Evolutionary conservation across 2,113 vertebrate species (phyloP).

Genomic region (Cinclus cinclus): DNA sequence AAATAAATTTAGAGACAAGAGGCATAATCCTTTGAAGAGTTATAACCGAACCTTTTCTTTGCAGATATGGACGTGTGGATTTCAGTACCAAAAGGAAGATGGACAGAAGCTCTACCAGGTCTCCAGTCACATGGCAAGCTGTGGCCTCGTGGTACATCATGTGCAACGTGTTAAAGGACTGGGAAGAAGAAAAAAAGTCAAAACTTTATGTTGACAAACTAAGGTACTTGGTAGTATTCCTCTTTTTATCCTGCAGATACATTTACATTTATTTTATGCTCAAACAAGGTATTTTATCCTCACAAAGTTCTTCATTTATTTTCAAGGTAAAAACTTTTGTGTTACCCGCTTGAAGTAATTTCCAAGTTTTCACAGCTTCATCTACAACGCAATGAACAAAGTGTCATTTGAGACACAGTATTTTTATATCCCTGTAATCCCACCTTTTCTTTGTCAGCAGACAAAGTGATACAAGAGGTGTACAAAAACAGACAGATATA

Average conservation of each 20-base stretch:
- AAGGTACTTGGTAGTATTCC: not conserved
- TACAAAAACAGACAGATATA: not conserved
- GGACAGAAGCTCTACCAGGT: conserved; percentile 96
- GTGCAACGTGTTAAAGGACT: conserved; percentile 99
- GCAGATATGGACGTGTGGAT: conserved; percentile 92
- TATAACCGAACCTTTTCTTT: conserved; percentile 90
- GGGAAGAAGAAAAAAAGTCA: not conserved
- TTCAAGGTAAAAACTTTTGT: not conserved
- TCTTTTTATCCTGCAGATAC: not conserved
- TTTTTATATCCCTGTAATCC: not conserved
- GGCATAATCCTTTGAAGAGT: not conserved
- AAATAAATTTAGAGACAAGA: not conserved
- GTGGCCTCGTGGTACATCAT: conserved; percentile 99
- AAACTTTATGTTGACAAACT: not conserved
- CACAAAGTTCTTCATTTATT: not conserved
- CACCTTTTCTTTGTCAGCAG: not conserved
- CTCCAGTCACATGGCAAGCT: conserved; percentile 97
- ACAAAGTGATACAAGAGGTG: not conserved
- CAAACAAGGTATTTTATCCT: not conserved
- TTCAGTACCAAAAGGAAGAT: conserved; percentile 97
- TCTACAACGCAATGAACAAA: not conserved
- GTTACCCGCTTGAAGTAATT: not conserved
- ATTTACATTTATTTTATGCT: not conserved
- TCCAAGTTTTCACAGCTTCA: not conserved
- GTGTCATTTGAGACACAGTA: not conserved